These are phyloP conservation scores for Torymus aiolomorphi DNA, from an alignment of 2,888 invertebrate species.

Conservation along the genomic window DNA sequence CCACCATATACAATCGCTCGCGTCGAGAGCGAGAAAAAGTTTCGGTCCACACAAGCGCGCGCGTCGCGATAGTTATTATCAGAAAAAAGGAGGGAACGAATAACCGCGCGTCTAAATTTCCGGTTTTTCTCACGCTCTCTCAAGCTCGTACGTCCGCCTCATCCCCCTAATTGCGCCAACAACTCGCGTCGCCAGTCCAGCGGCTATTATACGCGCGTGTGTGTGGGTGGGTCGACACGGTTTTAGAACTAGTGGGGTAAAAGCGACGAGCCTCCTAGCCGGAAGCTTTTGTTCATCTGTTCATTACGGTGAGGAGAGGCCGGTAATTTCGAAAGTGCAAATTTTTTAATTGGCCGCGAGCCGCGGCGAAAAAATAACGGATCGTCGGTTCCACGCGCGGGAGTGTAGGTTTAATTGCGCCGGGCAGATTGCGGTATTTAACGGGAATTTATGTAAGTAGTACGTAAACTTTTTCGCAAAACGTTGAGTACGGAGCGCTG, in stretches of 20 bases:
- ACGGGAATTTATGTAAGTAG: constrained; percentile 34
- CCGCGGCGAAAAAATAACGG: not conserved
- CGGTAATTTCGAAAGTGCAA: constrained; percentile 14
- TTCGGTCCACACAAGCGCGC: not conserved
- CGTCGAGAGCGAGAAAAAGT: constrained; percentile 5
- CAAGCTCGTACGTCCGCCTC: constrained; percentile 8
- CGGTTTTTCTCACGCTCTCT: constrained; percentile 42
- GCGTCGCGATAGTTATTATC: constrained; percentile 29
- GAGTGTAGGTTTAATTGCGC: not conserved
- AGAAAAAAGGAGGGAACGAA: constrained; percentile 28
- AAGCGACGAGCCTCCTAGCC: not conserved
- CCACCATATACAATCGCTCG: no score
- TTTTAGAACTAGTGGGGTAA: not conserved
- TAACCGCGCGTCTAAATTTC: constrained; percentile 43
- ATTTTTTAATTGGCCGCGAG: constrained; percentile 34
- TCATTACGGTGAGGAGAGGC: not conserved
- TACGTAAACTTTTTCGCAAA: constrained; percentile 27
- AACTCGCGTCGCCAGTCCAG: constrained; percentile 45
- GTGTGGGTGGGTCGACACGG: not conserved
- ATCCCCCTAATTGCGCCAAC: constrained; percentile 49
- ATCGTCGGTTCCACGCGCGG: not conserved
- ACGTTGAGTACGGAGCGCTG: not conserved
- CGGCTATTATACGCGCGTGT: constrained; percentile 22
- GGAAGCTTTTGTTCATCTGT: constrained; percentile 11
- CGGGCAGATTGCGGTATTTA: constrained; percentile 9